phyloP scores from a whole-genome alignment of 1,140 invertebrate species.

The Streblospio benedicti region DNA sequence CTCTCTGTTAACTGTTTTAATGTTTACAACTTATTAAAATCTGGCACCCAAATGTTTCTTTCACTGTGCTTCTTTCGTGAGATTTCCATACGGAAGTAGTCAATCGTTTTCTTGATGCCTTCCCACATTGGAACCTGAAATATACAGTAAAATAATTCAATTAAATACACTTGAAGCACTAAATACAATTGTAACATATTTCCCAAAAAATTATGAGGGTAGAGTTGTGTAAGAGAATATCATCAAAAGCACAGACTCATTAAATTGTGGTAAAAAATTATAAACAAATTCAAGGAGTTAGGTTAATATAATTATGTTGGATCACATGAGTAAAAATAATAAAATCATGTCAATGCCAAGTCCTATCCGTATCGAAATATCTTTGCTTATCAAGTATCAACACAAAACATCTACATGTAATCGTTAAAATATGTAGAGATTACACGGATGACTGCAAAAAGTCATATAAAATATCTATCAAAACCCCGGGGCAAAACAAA shows the following conservation, averaged over 20 bases:
- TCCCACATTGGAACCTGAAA: constrained; percentile 65
- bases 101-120: constrained; percentile 78
- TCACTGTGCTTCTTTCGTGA: constrained; percentile 17
- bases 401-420: too few species aligned
- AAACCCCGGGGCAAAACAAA: too few species aligned
- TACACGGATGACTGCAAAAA: too few species aligned
- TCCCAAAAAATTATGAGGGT: neutral
- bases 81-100: constrained; percentile 85
- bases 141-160: constrained; percentile 14
- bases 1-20: too few species aligned
- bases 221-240: neutral
- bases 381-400: too few species aligned
- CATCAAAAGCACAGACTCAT: constrained; percentile 6
- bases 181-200: neutral
- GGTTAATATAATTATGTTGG: neutral
- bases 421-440: too few species aligned
- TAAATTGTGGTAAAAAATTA: neutral
- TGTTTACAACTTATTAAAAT: too few species aligned
- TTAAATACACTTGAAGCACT: neutral
- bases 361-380: too few species aligned
- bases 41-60: constrained; percentile 17
- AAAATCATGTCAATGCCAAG: neutral
- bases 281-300: neutral
- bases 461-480: too few species aligned
- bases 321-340: neutral